Percentiles rank a stretch among this genome's conserved stretches.
phyloP scores from a whole-genome alignment of 2,888 invertebrate species.

The Drosophila helvetica region DNA sequence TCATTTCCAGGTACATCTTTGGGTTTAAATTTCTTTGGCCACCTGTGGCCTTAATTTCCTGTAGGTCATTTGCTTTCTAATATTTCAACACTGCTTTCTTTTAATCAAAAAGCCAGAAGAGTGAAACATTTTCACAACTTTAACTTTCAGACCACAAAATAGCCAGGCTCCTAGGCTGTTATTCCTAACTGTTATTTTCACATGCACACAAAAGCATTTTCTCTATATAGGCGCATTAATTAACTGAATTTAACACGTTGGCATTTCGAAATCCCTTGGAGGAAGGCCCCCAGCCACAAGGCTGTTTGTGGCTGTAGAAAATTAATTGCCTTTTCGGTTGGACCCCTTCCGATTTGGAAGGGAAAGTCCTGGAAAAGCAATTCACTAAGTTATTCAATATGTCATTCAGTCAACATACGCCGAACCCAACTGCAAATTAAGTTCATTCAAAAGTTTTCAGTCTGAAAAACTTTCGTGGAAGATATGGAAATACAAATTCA shows the following conservation, averaged over 20 bases:
- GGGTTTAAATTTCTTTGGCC: not conserved
- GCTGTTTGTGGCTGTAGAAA: conserved; percentile 47
- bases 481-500: conserved; percentile 14
- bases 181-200: not conserved
- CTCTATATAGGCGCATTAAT: conserved; percentile 54
- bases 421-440: conserved; percentile 57
- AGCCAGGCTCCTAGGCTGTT: not conserved
- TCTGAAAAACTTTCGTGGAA: not conserved
- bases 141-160: not conserved
- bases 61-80: too few relatives aligned
- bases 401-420: conserved; percentile 48
- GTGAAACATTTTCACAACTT: not conserved
- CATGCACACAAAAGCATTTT: not conserved
- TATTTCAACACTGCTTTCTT: not conserved
- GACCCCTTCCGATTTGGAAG: conserved; percentile 12
- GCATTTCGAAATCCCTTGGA: conserved; percentile 43
- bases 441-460: conserved; percentile 60
- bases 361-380: conserved; percentile 7
- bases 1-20: not conserved
- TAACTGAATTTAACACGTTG: conserved; percentile 63
- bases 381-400: conserved; percentile 52
- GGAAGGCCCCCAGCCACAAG: conserved; percentile 21
- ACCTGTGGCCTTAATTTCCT: too few relatives aligned
- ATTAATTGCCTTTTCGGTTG: conserved; percentile 53
- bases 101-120: not conserved